Evolutionary conservation across 2,888 invertebrate species (phyloP).

Genomic region (Perizoma flavofasciatum): DNA sequence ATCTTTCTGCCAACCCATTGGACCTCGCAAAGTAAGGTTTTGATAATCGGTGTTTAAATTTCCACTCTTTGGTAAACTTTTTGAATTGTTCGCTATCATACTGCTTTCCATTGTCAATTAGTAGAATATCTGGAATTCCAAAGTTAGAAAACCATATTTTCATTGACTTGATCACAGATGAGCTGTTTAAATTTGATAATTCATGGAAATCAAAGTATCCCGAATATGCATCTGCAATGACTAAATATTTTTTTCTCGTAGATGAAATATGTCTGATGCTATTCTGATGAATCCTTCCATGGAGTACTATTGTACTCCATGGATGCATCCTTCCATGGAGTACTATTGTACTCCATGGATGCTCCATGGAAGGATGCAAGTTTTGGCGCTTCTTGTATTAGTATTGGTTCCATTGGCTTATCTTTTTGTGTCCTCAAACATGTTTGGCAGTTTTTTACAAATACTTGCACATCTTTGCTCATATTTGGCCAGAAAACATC

Average conservation of each 20-base stretch:
- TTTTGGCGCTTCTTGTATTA: too few species aligned
- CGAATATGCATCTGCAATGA: slow-evolving; percentile 10
- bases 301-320: too few species aligned
- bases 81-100: slow-evolving; percentile 19
- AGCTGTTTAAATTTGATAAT: too few species aligned
- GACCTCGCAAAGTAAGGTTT: slow-evolving; percentile 26
- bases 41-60: slow-evolving; percentile 19
- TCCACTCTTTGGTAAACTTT: slow-evolving; percentile 21
- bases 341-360: too few species aligned
- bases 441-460: slow-evolving; percentile 7
- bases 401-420: slow-evolving; percentile 9
- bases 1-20: slow-evolving; percentile 27
- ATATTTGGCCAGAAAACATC: slow-evolving; percentile 25
- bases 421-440: slow-evolving; percentile 10
- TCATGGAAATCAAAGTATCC: slow-evolving; percentile 9
- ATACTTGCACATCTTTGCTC: slow-evolving; percentile 9
- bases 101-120: slow-evolving; percentile 26
- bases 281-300: too few species aligned
- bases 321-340: too few species aligned
- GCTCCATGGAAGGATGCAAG: too few species aligned
- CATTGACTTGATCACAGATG: not conserved
- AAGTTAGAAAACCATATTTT: slow-evolving; percentile 24
- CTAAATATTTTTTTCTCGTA: slow-evolving; percentile 7
- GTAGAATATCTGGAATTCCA: slow-evolving; percentile 20
- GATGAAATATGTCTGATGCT: slow-evolving; percentile 20